A percentile compares a stretch with the other conserved stretches of the same genome.
Evolutionary conservation across 2,797 vertebrate species (phyloP).

Genomic region (Phylloscopus collybita): DNA sequence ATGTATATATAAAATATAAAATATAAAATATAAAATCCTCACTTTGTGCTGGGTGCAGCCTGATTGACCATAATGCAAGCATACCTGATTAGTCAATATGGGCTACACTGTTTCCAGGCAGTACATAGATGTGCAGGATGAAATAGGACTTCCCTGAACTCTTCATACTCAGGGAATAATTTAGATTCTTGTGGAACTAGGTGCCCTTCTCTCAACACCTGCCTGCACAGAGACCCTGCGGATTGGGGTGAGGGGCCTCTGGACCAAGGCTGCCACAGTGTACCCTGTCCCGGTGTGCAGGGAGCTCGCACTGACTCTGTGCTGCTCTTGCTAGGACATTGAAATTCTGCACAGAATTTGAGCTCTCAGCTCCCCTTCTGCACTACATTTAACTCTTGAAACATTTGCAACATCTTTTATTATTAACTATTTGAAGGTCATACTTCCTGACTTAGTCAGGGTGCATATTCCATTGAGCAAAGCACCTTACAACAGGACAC

Average conservation of each 20-base stretch:
- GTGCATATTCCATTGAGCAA: background rate
- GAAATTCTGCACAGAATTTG: background rate
- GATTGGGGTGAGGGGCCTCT: background rate
- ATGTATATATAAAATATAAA: background rate
- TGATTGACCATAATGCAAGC: background rate
- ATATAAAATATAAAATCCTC: background rate
- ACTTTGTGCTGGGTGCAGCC: background rate
- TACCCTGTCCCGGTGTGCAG: fast-evolving
- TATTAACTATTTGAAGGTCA: background rate
- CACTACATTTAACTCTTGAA: background rate
- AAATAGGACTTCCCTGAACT: background rate
- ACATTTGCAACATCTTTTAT: background rate
- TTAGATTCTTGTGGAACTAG: background rate
- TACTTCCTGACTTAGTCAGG: background rate
- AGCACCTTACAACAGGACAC: background rate
- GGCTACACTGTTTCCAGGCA: background rate
- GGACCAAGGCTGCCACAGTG: background rate
- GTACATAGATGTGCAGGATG: background rate
- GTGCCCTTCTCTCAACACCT: background rate
- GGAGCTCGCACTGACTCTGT: background rate
- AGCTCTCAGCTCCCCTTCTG: background rate
- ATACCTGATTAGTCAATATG: background rate
- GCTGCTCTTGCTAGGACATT: background rate
- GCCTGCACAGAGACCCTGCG: background rate
- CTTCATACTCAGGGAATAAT: background rate